Evolutionary conservation across 1,140 invertebrate species (phyloP).

Genomic region (Drosophila nebulosa): DNA sequence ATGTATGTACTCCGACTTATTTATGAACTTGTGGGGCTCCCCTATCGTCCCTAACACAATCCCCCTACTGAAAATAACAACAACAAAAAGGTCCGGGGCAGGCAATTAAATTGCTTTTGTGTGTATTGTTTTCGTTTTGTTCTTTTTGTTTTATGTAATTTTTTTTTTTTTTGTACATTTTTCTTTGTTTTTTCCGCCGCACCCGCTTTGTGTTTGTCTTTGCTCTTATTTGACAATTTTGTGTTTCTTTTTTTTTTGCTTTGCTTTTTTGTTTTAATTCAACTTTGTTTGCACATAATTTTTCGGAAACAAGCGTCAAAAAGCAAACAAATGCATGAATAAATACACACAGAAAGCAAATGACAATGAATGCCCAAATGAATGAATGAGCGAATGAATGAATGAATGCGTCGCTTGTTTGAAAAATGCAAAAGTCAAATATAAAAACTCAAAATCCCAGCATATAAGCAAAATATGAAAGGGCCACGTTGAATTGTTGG

Average conservation of each 20-base stretch:
- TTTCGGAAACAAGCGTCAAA: constrained; percentile 76
- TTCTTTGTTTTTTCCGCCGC: constrained; percentile 17
- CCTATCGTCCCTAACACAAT: constrained; percentile 46
- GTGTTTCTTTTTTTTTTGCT: constrained; percentile 50
- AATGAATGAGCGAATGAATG: constrained; percentile 27
- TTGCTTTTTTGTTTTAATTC: constrained; percentile 60
- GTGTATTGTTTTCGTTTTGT: constrained; percentile 29
- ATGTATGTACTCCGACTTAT: constrained; percentile 58
- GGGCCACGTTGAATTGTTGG: neutral
- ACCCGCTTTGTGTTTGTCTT: constrained; percentile 66
- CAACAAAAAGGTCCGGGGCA: constrained; percentile 43
- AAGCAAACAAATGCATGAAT: constrained; percentile 77
- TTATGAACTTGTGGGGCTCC: constrained; percentile 66
- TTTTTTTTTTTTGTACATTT: constrained; percentile 17
- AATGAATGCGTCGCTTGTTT: constrained; percentile 47
- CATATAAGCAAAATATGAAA: neutral
- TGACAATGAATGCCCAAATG: constrained; percentile 60
- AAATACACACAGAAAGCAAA: constrained; percentile 57
- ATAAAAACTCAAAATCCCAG: constrained; percentile 16
- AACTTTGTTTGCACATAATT: constrained; percentile 75
- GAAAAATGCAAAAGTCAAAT: constrained; percentile 70
- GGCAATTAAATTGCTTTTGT: constrained; percentile 71
- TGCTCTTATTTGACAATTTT: constrained; percentile 69
- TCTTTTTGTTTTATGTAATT: constrained; percentile 14
- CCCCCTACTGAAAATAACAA: constrained; percentile 61